A percentile compares a stretch with the other conserved stretches of the same genome.
phyloP scores from a whole-genome alignment of 2,888 invertebrate genomes.

The Frankliniella intonsa region DNA sequence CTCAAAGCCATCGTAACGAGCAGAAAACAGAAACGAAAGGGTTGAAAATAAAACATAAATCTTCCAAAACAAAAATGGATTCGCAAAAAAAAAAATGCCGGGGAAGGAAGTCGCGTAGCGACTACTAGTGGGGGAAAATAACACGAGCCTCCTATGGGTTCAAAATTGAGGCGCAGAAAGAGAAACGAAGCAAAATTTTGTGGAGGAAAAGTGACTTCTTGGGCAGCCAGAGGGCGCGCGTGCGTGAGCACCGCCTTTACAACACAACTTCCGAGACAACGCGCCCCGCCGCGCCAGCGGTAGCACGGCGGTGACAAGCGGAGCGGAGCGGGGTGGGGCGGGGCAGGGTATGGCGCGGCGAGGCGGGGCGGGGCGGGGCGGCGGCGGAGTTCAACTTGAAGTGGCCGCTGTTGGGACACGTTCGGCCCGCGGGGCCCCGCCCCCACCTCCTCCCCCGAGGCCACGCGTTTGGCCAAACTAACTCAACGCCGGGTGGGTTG shows the following conservation, averaged over 20 bases:
- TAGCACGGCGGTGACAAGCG: neutral
- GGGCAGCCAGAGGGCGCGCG: neutral
- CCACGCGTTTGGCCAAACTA: neutral
- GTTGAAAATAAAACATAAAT: no score
- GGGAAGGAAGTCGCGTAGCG: no score
- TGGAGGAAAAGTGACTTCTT: neutral
- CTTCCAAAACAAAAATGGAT: no score
- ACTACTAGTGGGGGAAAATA: no score
- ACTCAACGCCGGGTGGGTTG: neutral
- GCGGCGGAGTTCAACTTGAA: neutral
- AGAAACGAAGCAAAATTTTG: no score
- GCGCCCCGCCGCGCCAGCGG: neutral
- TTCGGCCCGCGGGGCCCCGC: neutral
- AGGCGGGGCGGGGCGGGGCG: no score
- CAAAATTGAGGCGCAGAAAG: no score
- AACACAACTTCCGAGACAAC: neutral
- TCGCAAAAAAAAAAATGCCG: no score
- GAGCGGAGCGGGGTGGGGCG: neutral
- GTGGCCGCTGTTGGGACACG: neutral
- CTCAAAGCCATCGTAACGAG: no score
- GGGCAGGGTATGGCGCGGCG: neutral
- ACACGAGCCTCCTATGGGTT: no score
- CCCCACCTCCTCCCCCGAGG: neutral
- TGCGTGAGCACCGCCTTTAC: neutral
- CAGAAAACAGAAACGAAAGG: no score